phyloP scores from a whole-genome alignment of 2,888 invertebrate genomes.

The Leptopilina myrica region DNA sequence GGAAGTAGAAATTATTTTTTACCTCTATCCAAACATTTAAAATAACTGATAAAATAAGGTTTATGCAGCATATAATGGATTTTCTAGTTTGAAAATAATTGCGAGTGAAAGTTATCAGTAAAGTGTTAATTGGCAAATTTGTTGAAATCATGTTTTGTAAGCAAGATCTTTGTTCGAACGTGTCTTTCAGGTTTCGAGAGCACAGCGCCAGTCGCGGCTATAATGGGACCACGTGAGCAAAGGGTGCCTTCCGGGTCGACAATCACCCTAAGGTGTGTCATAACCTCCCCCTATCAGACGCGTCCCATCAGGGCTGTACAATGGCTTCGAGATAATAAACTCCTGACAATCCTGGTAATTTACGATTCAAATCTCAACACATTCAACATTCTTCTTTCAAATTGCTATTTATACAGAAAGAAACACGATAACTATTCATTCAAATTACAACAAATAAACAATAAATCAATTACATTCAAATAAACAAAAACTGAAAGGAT shows the following conservation, averaged over 20 bases:
- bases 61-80: too few relatives aligned
- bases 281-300: slow-evolving; percentile 75
- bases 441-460: too few relatives aligned
- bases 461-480: too few relatives aligned
- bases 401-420: not conserved
- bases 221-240: slow-evolving; percentile 79
- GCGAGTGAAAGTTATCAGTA: too few relatives aligned
- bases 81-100: too few relatives aligned
- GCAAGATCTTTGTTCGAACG: slow-evolving; percentile 60
- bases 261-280: slow-evolving; percentile 79
- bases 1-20: too few relatives aligned
- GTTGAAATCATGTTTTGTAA: not conserved
- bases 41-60: too few relatives aligned
- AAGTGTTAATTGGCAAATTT: not conserved
- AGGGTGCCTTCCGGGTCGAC: slow-evolving; percentile 79
- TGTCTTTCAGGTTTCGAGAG: slow-evolving; percentile 74
- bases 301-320: slow-evolving; percentile 77
- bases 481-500: too few relatives aligned
- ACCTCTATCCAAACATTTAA: too few relatives aligned
- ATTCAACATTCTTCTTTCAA: slow-evolving; percentile 31
- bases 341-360: slow-evolving; percentile 79
- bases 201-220: slow-evolving; percentile 76
- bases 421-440: too few relatives aligned
- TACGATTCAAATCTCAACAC: slow-evolving; percentile 50
- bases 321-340: slow-evolving; percentile 80